Evolutionary conservation across 2,797 vertebrate species (phyloP).

Genomic region (Ambastaia sidthimunki): DNA sequence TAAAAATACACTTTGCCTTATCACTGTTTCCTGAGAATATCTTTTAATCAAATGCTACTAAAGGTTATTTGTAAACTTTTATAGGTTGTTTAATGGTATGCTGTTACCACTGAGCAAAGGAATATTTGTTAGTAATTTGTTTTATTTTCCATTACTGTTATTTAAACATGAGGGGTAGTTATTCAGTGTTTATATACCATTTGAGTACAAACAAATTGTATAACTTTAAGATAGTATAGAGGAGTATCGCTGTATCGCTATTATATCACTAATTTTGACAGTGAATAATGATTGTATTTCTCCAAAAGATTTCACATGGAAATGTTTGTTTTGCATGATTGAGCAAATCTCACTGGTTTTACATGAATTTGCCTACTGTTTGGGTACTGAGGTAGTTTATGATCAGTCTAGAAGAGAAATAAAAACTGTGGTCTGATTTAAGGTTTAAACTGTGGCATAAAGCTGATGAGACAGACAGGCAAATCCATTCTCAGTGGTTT

Average conservation of each 20-base stretch:
- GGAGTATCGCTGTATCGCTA: not conserved
- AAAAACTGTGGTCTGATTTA: conserved; percentile 54
- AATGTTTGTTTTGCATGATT: conserved; percentile 24
- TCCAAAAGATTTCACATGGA: conserved; percentile 14
- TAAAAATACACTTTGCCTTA: conserved; percentile 2
- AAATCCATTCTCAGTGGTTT: conserved; percentile 20
- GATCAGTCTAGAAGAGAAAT: conserved; percentile 56
- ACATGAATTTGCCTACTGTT: conserved; percentile 51
- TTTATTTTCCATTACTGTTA: not conserved
- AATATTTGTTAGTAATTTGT: no score
- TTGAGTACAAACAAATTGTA: not conserved
- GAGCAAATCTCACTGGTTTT: conserved; percentile 46
- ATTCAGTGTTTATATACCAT: no score
- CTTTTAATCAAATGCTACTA: not conserved
- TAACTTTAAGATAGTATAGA: not conserved
- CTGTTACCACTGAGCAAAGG: no score
- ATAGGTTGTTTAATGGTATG: no score
- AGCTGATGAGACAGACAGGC: conserved; percentile 1
- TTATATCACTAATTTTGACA: not conserved
- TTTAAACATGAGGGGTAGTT: not conserved
- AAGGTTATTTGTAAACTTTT: not conserved
- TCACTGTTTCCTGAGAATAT: not conserved
- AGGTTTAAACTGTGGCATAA: conserved; percentile 34
- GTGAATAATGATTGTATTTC: conserved; percentile 4
- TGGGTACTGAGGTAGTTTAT: conserved; percentile 10